A percentile compares a stretch with the other conserved stretches of the same genome.
Evolutionary conservation across 2,797 vertebrate genomes (phyloP).

Genomic region (Orientallactaga sibirica): DNA sequence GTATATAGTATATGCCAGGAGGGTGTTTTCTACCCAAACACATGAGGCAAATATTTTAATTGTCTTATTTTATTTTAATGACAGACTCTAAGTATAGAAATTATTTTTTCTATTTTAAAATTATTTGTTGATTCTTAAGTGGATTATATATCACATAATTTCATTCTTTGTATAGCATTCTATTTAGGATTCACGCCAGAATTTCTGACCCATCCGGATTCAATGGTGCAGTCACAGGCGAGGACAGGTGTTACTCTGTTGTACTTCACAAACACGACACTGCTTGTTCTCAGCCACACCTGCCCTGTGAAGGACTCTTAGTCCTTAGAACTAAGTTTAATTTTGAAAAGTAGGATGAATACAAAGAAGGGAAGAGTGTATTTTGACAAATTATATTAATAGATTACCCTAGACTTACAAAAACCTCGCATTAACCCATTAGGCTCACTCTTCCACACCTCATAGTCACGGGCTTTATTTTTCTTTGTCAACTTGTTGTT

Average conservation of each 20-base stretch:
- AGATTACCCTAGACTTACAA: neutral
- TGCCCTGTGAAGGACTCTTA: neutral
- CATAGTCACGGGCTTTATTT: neutral
- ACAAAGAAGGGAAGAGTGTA: conserved; percentile 7
- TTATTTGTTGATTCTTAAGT: conserved; percentile 15
- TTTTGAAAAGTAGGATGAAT: neutral
- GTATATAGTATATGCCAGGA: neutral
- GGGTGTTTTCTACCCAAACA: conserved; percentile 25
- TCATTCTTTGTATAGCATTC: neutral
- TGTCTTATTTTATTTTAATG: neutral
- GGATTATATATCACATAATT: neutral
- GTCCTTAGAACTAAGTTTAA: neutral
- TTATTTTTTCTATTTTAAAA: neutral
- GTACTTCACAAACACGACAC: too few relatives aligned
- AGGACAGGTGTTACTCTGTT: too few relatives aligned
- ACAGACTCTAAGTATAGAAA: neutral
- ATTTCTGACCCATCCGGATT: neutral
- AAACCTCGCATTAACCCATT: neutral
- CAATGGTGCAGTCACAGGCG: neutral
- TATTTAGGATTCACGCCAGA: neutral
- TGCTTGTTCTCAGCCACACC: too few relatives aligned
- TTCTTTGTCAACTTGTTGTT: neutral
- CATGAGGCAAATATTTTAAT: conserved; percentile 4
- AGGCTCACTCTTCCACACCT: neutral
- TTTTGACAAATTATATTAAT: conserved; percentile 10